Evolutionary conservation across 2,888 invertebrate genomes (phyloP).

Genomic region (Meteorus colon): DNA sequence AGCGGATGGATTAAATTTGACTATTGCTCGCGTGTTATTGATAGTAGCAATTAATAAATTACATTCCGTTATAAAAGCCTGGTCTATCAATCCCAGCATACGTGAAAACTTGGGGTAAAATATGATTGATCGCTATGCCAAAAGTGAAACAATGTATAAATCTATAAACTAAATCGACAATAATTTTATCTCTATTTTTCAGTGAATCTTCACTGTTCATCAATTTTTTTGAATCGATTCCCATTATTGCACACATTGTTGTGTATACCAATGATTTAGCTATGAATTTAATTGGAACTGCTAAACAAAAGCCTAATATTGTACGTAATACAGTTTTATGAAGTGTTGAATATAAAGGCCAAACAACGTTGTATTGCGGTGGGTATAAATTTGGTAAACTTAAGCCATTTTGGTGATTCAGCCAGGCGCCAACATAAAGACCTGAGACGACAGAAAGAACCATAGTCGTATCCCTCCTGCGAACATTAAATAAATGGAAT

Average conservation of each 20-base stretch:
- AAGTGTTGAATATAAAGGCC: conserved; percentile 85
- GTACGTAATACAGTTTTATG: conserved; percentile 82
- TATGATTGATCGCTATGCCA: conserved; percentile 85
- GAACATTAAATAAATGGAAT: conserved; percentile 58
- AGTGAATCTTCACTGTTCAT: conserved; percentile 79
- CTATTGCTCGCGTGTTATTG: background rate
- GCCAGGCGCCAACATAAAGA: conserved; percentile 86
- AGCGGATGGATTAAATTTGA: background rate
- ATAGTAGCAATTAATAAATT: conserved; percentile 57
- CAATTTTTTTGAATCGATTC: conserved; percentile 80
- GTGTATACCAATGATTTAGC: conserved; percentile 83
- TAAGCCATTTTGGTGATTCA: conserved; percentile 87
- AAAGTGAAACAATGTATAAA: conserved; percentile 87
- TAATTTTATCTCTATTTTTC: conserved; percentile 82
- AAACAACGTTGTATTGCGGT: conserved; percentile 85
- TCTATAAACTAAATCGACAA: conserved; percentile 88
- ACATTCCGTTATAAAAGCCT: conserved; percentile 90
- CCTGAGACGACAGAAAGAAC: conserved; percentile 89
- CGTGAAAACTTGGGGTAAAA: conserved; percentile 86
- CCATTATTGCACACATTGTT: conserved; percentile 81
- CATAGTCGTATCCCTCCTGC: conserved; percentile 91
- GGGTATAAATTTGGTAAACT: conserved; percentile 77
- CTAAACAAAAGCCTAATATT: conserved; percentile 83
- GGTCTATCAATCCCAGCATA: conserved; percentile 85
- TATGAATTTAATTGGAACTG: conserved; percentile 81